Percentiles rank a stretch among this genome's conserved stretches.
Conservation (phyloP, 2,888 invertebrate species). For the Catonia carolina region DNA sequence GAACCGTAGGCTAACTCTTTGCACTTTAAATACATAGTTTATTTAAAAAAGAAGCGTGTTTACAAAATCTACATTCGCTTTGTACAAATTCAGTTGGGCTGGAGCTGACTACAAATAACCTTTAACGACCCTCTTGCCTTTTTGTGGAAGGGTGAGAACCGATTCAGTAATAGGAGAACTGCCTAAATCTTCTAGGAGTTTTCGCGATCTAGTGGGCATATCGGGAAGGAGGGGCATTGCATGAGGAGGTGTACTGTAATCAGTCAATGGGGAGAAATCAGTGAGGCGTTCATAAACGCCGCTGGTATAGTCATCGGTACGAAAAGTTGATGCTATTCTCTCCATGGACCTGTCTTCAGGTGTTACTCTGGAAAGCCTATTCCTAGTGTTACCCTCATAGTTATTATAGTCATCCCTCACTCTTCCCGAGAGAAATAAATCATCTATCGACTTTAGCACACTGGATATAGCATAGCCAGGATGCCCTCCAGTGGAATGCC, state of each 20-base stretch:
- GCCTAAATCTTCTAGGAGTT: constrained; percentile 45
- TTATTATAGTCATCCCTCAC: constrained; percentile 30
- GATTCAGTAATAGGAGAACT: constrained; percentile 42
- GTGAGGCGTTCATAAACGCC: constrained; percentile 43
- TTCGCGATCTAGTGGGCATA: constrained; percentile 50
- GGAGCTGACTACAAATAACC: constrained; percentile 4
- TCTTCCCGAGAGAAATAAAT: constrained; percentile 38
- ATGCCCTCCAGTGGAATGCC: neutral
- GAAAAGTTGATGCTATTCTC: constrained; percentile 45
- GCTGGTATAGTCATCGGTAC: constrained; percentile 43
- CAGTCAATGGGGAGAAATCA: constrained; percentile 44
- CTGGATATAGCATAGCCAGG: constrained; percentile 35
- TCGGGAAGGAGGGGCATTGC: constrained; percentile 53
- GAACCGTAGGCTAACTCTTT: too few species aligned
- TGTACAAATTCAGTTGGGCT: too few species aligned
- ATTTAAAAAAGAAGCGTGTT: too few species aligned
- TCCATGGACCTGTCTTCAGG: constrained; percentile 46
- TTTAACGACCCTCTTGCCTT: constrained; percentile 38
- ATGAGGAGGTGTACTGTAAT: constrained; percentile 42
- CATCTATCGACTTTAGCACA: constrained; percentile 45
- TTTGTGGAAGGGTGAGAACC: constrained; percentile 37
- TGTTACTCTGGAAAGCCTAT: constrained; percentile 34
- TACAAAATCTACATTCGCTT: too few species aligned
- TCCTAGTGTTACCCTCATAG: constrained; percentile 18
- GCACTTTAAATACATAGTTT: too few species aligned